phyloP scores from a whole-genome alignment of 92 coral and sea anemone species.

The Porites divaricata region DNA sequence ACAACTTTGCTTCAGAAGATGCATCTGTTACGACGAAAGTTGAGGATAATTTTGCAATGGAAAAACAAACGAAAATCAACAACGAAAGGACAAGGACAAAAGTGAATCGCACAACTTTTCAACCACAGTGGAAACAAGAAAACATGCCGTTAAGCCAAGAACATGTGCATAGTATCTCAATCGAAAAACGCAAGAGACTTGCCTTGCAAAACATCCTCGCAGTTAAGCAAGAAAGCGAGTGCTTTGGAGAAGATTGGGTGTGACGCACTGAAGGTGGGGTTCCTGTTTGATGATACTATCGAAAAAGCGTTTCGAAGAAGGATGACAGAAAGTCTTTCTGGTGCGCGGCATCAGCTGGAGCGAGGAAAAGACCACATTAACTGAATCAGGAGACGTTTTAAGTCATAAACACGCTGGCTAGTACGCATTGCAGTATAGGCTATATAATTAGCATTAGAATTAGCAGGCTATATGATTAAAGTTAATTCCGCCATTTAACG shows the following conservation, averaged over 20 bases:
- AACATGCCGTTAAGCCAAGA: background rate
- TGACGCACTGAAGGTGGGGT: background rate
- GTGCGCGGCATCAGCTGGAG: no score
- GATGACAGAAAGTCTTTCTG: no score
- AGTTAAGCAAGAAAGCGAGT: background rate
- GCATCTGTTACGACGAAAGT: background rate
- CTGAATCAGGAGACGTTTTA: no score
- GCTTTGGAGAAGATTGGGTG: conserved; percentile 29
- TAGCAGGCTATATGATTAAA: no score
- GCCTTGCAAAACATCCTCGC: background rate
- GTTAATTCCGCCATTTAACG: no score
- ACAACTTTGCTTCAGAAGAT: background rate
- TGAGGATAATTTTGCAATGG: background rate
- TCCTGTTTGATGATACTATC: no score
- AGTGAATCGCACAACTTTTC: background rate
- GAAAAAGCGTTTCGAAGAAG: no score
- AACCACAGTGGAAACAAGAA: background rate
- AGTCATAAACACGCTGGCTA: no score
- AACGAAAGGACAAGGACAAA: background rate
- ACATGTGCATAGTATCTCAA: background rate
- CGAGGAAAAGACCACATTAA: no score
- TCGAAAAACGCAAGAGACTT: background rate
- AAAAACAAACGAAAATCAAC: background rate
- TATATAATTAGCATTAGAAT: no score
- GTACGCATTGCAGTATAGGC: no score